These are phyloP conservation scores for Serinus canaria DNA, from an alignment of 2,113 vertebrate species.

Conservation along the genomic window DNA sequence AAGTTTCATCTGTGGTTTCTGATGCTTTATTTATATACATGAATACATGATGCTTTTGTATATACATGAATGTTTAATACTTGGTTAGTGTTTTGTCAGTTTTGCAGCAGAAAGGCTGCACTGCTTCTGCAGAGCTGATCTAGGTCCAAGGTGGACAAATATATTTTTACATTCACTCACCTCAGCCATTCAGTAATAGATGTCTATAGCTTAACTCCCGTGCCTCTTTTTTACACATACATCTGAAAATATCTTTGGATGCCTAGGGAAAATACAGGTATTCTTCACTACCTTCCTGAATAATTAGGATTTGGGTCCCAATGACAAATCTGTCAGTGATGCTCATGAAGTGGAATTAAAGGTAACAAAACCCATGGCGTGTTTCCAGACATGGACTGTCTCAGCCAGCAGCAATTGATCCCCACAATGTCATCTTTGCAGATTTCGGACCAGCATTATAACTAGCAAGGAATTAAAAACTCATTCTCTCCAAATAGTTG, in stretches of 20 bases:
- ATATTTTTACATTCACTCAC: neutral
- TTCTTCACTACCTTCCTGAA: neutral
- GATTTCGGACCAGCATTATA: neutral
- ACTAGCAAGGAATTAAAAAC: neutral
- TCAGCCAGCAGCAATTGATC: neutral
- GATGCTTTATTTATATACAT: neutral
- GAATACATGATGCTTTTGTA: too few species aligned
- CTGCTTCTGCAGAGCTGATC: neutral
- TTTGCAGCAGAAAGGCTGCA: neutral
- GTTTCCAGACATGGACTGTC: neutral
- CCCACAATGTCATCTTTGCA: neutral
- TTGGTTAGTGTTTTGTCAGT: neutral
- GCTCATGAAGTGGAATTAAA: neutral
- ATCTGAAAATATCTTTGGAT: neutral
- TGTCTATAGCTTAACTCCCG: neutral
- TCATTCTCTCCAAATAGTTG: neutral
- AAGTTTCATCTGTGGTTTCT: neutral
- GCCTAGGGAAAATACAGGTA: neutral
- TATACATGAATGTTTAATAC: neutral
- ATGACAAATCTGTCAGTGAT: neutral
- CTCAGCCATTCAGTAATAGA: neutral
- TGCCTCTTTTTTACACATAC: neutral
- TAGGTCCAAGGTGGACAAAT: neutral
- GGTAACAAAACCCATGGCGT: accelerated
- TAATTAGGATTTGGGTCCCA: neutral